These are phyloP conservation scores for Drosophila varians DNA, from an alignment of 1,140 invertebrate species.

Conservation along the genomic window DNA sequence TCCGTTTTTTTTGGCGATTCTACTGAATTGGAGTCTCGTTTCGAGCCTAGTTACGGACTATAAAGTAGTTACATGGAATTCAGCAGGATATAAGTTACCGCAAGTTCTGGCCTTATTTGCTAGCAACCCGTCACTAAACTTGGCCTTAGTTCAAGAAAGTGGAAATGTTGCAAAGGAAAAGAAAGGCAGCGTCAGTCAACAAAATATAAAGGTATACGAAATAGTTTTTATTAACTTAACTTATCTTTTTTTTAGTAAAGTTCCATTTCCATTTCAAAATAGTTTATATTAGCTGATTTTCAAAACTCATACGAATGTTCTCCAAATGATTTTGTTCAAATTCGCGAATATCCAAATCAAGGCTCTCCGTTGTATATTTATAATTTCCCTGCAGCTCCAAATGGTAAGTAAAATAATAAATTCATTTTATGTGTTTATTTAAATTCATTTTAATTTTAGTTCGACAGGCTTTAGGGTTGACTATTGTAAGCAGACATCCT, in stretches of 20 bases:
- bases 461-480: neutral
- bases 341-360: neutral
- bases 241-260: no score
- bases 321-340: neutral
- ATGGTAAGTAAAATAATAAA: neutral
- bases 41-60: neutral
- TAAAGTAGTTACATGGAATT: neutral
- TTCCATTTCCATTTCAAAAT: neutral
- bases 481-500: neutral
- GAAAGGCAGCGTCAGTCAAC: neutral
- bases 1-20: neutral
- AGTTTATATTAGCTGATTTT: neutral
- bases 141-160: neutral
- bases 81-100: neutral
- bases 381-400: neutral
- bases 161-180: neutral
- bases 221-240: no score
- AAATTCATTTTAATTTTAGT: neutral
- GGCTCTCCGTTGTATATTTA: neutral
- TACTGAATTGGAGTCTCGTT: neutral
- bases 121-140: neutral
- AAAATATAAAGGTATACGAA: neutral
- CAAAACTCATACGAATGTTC: neutral
- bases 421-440: neutral
- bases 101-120: neutral